Base-by-base conservation (phyloP, 2,888 invertebrate genomes). In the Idaea straminata region DNA sequence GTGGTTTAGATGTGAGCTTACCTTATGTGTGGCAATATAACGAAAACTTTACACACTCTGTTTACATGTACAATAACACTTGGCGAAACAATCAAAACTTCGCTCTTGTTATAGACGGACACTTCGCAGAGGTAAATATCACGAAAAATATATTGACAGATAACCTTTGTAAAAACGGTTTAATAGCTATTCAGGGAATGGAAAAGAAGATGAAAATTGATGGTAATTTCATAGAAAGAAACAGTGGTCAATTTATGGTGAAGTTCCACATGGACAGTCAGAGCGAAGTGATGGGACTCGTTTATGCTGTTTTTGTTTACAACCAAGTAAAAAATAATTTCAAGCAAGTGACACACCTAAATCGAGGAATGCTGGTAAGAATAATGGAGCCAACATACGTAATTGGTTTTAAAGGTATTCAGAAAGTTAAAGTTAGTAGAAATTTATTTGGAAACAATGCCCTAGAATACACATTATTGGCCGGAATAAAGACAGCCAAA, bases 11-110 rank as follows among this genome's bases (percentile, higher is more conserved):
- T 78, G 94, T 99, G 5, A 95, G 96, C 13, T 88, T 99, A 57
- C 99, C 99, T 0, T 98, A 98, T 75, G 98, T 99, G 0, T 98
- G 98, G 98, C 96, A 98, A 77, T 98, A 98, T 80, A 97, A 98
- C 81, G 98, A 98, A 87, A 98, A 98, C 82, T 97, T 97, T 77
- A 98, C 98, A 0, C 99, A 99, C 89, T 96, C 97, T 0, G 94
- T 99, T 15, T 96, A 95, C 77, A 95, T 99, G 82, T 95, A 95
- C 60, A 98, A 98, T 81, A 97, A 97, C 73, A 96, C 96, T 0
- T 98, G 99, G 95, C 93, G 95, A 15, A 94, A 95, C 76, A 99
- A 99, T 86, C 93, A 95, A 35, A 95, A 97, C 68, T 99, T 99
- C 84, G 95, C 94, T 38, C 94, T 98, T 61, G 93, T 95, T 0